These are phyloP conservation scores for Lycocerus yunnanus DNA, from an alignment of 2,888 invertebrate species.

Conservation along the genomic window DNA sequence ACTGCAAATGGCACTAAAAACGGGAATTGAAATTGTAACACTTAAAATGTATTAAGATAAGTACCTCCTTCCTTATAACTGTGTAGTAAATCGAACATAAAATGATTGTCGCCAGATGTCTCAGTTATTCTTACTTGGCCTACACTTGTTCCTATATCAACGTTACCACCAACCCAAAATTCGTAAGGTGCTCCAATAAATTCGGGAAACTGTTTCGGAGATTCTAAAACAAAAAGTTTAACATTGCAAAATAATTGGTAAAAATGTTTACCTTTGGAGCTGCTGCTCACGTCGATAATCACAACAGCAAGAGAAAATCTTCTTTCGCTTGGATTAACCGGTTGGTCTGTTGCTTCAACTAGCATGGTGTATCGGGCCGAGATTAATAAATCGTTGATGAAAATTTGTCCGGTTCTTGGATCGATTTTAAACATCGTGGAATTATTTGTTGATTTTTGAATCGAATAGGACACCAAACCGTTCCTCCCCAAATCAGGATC, in stretches of 20 bases:
- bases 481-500: slow-evolving; percentile 82
- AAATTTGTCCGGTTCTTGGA: slow-evolving; percentile 70
- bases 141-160: slow-evolving; percentile 81
- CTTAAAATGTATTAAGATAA: slow-evolving; percentile 7
- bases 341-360: slow-evolving; percentile 83
- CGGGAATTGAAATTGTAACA: not conserved
- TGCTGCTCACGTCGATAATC: slow-evolving; percentile 73
- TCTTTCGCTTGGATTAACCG: slow-evolving; percentile 81
- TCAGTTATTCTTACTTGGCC: slow-evolving; percentile 82
- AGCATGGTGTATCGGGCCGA: slow-evolving; percentile 80
- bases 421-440: slow-evolving; percentile 74
- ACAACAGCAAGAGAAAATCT: slow-evolving; percentile 84
- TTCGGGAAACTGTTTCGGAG: slow-evolving; percentile 59
- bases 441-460: slow-evolving; percentile 45
- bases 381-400: slow-evolving; percentile 64
- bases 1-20: slow-evolving; percentile 86
- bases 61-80: slow-evolving; percentile 82
- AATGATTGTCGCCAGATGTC: slow-evolving; percentile 65
- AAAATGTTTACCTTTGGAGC: slow-evolving; percentile 46
- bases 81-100: slow-evolving; percentile 80
- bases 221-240: slow-evolving; percentile 49
- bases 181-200: slow-evolving; percentile 86
- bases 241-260: not conserved
- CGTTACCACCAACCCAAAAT: slow-evolving; percentile 89
- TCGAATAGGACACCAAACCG: slow-evolving; percentile 67